Evolutionary conservation across 2,113 vertebrate species (phyloP), one percentile per base, ranked within the genome.

Genomic region (Bubalus kerabau): DNA sequence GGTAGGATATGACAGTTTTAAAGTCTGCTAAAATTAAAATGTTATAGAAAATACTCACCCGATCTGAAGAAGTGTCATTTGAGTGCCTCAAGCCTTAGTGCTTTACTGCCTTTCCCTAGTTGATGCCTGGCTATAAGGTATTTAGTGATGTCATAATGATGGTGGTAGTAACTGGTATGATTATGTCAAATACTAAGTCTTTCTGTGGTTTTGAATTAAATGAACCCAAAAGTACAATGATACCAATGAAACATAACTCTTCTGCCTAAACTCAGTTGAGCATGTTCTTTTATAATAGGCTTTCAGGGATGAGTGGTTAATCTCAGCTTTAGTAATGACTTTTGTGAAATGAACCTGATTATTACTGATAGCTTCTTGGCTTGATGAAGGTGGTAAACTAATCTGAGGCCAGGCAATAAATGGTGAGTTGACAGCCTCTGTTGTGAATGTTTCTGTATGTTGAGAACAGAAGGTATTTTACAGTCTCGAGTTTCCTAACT

Each of bases 321-420:
- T 48, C 64, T 80, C 87, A 91, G 62, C 54, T 87, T 23, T 0
- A 21, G 1, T 88, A 52, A 21, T 76, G 97, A 94, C 5, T 10
- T 88, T 92, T 90, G 50, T 97, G 81, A 97, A 95, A 84, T n/a
- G 84, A 91, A 78, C 78, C 96, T 97, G 96, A 17, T 94, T 56
- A 96, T 52, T 71, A 90, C 91, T 13, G 15, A 62, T 93, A 76
- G 67, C 50, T 3, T 95, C 0, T 30, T 94, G 59, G 13, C 52
- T n/a, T 94, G 57, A 48, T 80, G 62, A 95, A 96, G 89, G 81
- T 97, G 84, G 30, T 91, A 71, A 83, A 60, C 87, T 97, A 97
- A 9, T 96, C 92, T 92, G 91, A 98, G 92, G 50, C 74, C 86
- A 50, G 74, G 36, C 84, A 96, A 30, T 96, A 97, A 98, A 96